Percentiles rank a stretch among this genome's conserved stretches.
Evolutionary conservation across 2,113 vertebrate genomes (phyloP).

Genomic region (Channa maculata): DNA sequence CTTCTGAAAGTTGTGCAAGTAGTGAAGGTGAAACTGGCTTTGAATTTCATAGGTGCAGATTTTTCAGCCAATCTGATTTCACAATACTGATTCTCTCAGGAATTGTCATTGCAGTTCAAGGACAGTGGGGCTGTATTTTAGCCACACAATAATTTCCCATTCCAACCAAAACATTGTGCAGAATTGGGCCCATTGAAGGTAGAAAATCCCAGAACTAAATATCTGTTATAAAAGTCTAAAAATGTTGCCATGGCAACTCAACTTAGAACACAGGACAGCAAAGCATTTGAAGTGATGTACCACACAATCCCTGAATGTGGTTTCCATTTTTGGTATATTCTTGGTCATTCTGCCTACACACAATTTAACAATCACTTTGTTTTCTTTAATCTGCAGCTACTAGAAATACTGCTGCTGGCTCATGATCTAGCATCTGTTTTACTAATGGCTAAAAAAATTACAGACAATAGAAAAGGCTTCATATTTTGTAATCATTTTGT

Average conservation of each 20-base stretch:
- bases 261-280: slow-evolving; percentile 38
- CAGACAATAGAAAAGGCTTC: background rate
- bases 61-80: slow-evolving; percentile 8
- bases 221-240: slow-evolving; percentile 27
- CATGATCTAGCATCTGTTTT: slow-evolving; percentile 28
- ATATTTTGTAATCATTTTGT: background rate
- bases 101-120: slow-evolving; percentile 30
- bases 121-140: slow-evolving; percentile 62
- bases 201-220: slow-evolving; percentile 9
- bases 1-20: no score
- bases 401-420: slow-evolving; percentile 29
- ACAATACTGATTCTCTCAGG: slow-evolving; percentile 20
- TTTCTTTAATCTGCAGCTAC: slow-evolving; percentile 46
- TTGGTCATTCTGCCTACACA: slow-evolving; percentile 19
- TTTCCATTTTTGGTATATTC: slow-evolving; percentile 29
- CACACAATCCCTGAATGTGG: slow-evolving; percentile 24
- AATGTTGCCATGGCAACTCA: slow-evolving; percentile 69
- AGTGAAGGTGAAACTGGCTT: background rate
- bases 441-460: background rate
- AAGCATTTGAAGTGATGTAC: slow-evolving; percentile 27
- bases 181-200: slow-evolving; percentile 4
- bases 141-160: slow-evolving; percentile 35
- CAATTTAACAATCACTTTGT: slow-evolving; percentile 26
- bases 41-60: slow-evolving; percentile 22
- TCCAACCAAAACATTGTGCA: slow-evolving; percentile 24